Conservation (phyloP, 2,888 invertebrate species). For the Notodonta ziczac region DNA sequence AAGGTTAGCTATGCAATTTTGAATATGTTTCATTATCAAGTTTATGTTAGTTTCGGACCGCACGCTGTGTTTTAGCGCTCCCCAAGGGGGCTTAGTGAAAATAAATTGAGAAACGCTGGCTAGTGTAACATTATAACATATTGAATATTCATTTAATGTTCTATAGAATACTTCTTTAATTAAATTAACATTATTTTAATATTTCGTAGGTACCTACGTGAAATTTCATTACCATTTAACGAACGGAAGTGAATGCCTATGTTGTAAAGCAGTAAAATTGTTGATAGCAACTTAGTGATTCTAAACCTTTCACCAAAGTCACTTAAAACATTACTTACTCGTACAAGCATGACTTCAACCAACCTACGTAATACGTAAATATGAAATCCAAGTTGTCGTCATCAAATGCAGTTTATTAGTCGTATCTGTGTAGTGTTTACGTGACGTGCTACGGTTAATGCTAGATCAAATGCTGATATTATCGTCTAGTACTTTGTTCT, state of each 20-base stretch:
- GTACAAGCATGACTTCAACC: not conserved
- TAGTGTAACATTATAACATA: not conserved
- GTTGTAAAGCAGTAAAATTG: too few relatives aligned
- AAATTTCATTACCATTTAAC: too few relatives aligned
- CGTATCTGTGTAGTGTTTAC: not conserved
- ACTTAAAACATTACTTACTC: not conserved
- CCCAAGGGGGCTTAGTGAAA: not conserved
- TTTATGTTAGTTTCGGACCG: not conserved
- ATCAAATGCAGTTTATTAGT: not conserved
- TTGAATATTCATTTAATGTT: not conserved
- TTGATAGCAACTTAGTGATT: too few relatives aligned
- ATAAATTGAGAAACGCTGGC: constrained; percentile 1
- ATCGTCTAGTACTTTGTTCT: constrained; percentile 26
- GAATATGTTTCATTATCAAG: not conserved
- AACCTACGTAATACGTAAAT: not conserved
- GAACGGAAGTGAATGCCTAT: too few relatives aligned
- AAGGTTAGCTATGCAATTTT: not conserved
- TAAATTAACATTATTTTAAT: too few relatives aligned
- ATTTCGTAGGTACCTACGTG: too few relatives aligned
- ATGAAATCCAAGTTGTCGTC: not conserved
- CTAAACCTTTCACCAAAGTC: not conserved
- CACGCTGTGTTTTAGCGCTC: not conserved
- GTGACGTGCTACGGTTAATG: constrained; percentile 6
- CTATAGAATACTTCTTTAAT: too few relatives aligned
- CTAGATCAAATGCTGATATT: constrained; percentile 26